Evolutionary conservation across 2,888 invertebrate species (phyloP), one percentile per base, ranked within the genome.

Genomic region (Mythimna impura): DNA sequence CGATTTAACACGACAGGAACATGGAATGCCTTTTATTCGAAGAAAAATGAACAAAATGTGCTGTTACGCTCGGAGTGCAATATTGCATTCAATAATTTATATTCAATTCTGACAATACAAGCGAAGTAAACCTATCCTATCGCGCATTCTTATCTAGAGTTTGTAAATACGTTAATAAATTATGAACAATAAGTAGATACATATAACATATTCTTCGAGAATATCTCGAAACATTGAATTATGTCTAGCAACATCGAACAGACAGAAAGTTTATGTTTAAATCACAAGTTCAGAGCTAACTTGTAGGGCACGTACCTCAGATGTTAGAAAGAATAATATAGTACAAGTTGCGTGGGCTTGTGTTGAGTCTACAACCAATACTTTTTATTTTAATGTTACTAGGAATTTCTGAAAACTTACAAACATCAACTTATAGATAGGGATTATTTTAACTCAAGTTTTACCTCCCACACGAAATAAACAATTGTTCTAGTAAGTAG

Each of bases 181-280:
- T 55, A 66, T 34, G 43, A 69, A 55, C 57, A 75, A 60, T 65
- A 75, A 66, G 52, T 68, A 76, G 47, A 47, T 47, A 47, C 17
- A 17, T 47, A 47, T 36, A 76, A 76, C 22, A 77, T 62, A 71
- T 67, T 71, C 63, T 69, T 55, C 20, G 43, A 50, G 40, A 55
- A 63, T 61, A 58, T 73, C 67, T 83, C 82, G 77, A 77, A 82
- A 73, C 85, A 80, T 79, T 85, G 82, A 84, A 81, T 89, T 86
- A 87, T 86, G 86, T 86, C 86, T 89, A 89, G 87, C 89, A 90
- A 90, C 76, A 87, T 85, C 84, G 86, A 87, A 89, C 84, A 90
- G 90, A 91, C 89, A 88, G 79, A 89, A 91, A 93, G 90, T 93
- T 93, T 90, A 80, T 86, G 92, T 91, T 91, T 92, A 92, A 93